A percentile compares a stretch with the other conserved stretches of the same genome.
Evolutionary conservation across 1,140 invertebrate species (phyloP).

Genomic region (Rhizoglyphus robini): DNA sequence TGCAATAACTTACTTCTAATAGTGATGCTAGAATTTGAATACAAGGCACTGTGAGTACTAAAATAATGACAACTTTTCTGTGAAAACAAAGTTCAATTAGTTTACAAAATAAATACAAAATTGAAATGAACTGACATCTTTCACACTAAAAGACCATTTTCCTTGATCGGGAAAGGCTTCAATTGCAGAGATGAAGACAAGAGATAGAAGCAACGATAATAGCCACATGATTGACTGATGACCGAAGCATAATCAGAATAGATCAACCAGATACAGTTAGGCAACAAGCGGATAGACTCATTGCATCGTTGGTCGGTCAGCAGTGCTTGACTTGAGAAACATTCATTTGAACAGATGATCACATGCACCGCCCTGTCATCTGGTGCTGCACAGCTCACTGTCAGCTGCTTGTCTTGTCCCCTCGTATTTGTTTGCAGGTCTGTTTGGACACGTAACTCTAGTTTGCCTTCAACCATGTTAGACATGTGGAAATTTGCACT

Average conservation of each 20-base stretch:
- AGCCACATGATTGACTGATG: neutral
- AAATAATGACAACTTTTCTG: conserved; percentile 25
- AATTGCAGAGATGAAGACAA: neutral
- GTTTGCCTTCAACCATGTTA: too few relatives aligned
- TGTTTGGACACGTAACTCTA: neutral
- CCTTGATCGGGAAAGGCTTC: conserved; percentile 28
- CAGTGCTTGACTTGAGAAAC: neutral
- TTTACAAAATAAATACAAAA: neutral
- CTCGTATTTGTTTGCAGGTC: neutral
- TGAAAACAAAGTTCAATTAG: neutral
- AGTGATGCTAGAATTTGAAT: conserved; percentile 28
- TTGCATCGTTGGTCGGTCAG: too few relatives aligned
- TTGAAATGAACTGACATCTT: conserved; percentile 24
- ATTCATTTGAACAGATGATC: neutral
- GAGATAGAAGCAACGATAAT: neutral
- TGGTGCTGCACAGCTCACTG: neutral
- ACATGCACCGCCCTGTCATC: neutral
- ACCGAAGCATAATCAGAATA: neutral
- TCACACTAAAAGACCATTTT: conserved; percentile 27
- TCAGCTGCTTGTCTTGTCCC: neutral
- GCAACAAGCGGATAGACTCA: neutral
- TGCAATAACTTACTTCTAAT: conserved; percentile 27
- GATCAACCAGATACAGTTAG: neutral
- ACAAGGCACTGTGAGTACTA: conserved; percentile 30
- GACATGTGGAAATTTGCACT: too few relatives aligned